Evolutionary conservation across 1,140 invertebrate genomes (phyloP).

Genomic region (Wasmannia auropunctata): DNA sequence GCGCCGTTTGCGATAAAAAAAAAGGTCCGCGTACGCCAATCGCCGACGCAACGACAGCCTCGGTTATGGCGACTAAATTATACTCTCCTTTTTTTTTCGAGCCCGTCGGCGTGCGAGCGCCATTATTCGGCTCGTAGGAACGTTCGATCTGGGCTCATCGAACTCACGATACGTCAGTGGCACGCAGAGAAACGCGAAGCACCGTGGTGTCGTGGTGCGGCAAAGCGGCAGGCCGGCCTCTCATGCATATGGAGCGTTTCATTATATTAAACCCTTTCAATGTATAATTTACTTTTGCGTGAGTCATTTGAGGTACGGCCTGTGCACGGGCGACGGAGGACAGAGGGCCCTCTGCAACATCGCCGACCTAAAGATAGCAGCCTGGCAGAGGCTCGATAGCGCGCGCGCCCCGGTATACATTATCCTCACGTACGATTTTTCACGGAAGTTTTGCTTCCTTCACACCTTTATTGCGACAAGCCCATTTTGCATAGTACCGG

Average conservation of each 20-base stretch:
- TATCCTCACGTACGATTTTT: conserved; percentile 81
- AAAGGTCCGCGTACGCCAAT: conserved; percentile 63
- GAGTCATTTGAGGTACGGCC: conserved; percentile 86
- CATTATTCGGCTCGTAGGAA: conserved; percentile 71
- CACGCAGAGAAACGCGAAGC: conserved; percentile 80
- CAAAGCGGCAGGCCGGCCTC: conserved; percentile 83
- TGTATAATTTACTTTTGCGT: conserved; percentile 90
- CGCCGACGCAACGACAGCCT: conserved; percentile 64
- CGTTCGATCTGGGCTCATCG: conserved; percentile 74
- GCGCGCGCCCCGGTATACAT: conserved; percentile 77
- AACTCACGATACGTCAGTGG: conserved; percentile 80
- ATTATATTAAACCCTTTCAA: conserved; percentile 89
- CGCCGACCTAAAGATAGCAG: conserved; percentile 76
- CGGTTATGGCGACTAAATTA: conserved; percentile 72
- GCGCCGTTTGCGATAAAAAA: conserved; percentile 63
- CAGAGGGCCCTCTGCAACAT: conserved; percentile 69
- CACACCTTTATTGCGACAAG: conserved; percentile 81
- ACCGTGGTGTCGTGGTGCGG: conserved; percentile 73
- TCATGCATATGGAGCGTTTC: conserved; percentile 89
- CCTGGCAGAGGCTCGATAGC: conserved; percentile 64
- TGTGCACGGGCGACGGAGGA: conserved; percentile 60
- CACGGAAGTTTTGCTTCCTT: conserved; percentile 82
- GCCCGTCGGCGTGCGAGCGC: conserved; percentile 64
- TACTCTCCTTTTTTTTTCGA: conserved; percentile 42
- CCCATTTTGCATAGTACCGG: conserved; percentile 68